These are phyloP conservation scores for Orchestia grillus DNA, from an alignment of 1,140 invertebrate species.

Conservation along the genomic window DNA sequence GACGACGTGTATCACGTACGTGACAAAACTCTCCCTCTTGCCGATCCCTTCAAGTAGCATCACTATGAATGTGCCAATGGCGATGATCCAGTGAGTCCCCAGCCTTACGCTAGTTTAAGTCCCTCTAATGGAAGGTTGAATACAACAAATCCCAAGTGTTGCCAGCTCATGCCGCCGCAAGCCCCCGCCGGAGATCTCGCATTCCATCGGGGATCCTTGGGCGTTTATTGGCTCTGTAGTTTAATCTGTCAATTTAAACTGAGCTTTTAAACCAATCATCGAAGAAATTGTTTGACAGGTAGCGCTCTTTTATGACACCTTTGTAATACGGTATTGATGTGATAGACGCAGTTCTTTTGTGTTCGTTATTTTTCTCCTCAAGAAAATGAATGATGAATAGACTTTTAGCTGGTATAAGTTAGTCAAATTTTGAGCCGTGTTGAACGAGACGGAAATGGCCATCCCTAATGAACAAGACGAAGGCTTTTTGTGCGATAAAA, in stretches of 20 bases:
- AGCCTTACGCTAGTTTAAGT: neutral
- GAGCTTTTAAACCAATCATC: neutral
- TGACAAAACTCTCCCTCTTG: neutral
- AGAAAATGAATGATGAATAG: neutral
- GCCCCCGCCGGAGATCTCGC: neutral
- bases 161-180: neutral
- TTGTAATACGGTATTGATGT: neutral
- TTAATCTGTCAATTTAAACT: conserved; percentile 2
- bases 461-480: neutral
- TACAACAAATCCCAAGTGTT: conserved; percentile 14
- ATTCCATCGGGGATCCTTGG: neutral
- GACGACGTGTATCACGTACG: neutral
- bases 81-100: neutral
- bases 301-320: neutral
- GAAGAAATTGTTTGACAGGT: neutral
- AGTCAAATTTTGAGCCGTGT: no score
- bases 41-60: neutral
- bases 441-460: no score
- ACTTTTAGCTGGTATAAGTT: neutral
- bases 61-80: neutral
- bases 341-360: neutral
- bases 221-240: neutral
- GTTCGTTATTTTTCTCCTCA: neutral
- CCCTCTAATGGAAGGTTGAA: conserved; percentile 17
- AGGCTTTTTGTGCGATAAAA: neutral